Evolutionary conservation across 2,888 invertebrate species (phyloP).

Genomic region (Philaethria dido): DNA sequence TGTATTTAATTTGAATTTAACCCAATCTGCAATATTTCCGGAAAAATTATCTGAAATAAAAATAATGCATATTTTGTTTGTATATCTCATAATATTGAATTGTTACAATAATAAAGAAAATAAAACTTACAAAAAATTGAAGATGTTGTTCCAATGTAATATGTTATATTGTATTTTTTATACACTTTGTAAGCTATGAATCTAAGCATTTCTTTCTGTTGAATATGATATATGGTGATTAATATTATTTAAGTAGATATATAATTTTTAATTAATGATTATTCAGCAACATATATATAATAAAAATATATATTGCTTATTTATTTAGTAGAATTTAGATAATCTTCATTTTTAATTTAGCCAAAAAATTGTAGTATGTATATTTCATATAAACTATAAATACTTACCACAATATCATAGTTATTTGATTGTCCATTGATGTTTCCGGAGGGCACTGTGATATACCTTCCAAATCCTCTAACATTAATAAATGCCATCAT

Average conservation of each 20-base stretch:
- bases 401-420: slow-evolving; percentile 64
- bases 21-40: slow-evolving; percentile 75
- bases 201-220: slow-evolving; percentile 65
- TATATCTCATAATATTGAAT: background rate
- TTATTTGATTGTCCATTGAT: slow-evolving; percentile 54
- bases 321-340: no score
- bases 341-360: no score
- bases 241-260: no score
- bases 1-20: slow-evolving; percentile 67
- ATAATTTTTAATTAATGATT: no score
- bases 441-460: slow-evolving; percentile 66
- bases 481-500: slow-evolving; percentile 68
- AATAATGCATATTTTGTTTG: background rate
- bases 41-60: slow-evolving; percentile 61
- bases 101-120: background rate
- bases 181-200: slow-evolving; percentile 54
- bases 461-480: slow-evolving; percentile 62
- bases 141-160: slow-evolving; percentile 59
- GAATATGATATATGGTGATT: background rate
- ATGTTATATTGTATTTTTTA: slow-evolving; percentile 54
- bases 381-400: no score
- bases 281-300: background rate
- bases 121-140: slow-evolving; percentile 62
- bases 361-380: no score
- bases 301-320: no score